These are phyloP conservation scores for Holothuria glaberrima DNA, from an alignment of 35 echinoderm and acorn worm species.

Conservation along the genomic window DNA sequence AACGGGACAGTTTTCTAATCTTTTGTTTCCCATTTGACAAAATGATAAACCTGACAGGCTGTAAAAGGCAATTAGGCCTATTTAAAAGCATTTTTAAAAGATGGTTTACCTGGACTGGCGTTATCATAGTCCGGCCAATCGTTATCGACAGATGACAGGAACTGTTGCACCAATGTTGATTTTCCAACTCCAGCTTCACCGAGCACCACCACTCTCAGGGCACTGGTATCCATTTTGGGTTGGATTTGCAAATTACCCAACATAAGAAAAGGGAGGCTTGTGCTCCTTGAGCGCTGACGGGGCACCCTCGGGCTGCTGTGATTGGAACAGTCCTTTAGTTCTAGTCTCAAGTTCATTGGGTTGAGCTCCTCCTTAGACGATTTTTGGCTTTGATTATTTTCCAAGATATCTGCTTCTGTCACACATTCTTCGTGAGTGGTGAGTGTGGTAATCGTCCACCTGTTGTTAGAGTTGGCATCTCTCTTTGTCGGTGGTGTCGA, in stretches of 20 bases:
- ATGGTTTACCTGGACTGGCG: constrained; percentile 63
- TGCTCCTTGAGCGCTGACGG: constrained; percentile 26
- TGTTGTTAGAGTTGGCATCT: not conserved
- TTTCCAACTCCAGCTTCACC: constrained; percentile 71
- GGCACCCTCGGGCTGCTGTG: constrained; percentile 7
- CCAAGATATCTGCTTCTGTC: constrained; percentile 25
- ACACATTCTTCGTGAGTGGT: constrained; percentile 10
- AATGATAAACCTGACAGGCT: too few species aligned
- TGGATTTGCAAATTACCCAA: constrained; percentile 49
- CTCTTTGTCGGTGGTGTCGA: not conserved
- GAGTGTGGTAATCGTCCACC: constrained; percentile 23
- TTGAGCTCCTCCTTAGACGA: constrained; percentile 13
- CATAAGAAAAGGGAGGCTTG: constrained; percentile 69
- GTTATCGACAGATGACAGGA: constrained; percentile 50
- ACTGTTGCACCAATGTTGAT: constrained; percentile 64
- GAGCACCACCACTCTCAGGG: constrained; percentile 57
- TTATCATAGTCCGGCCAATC: constrained; percentile 72
- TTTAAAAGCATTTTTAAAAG: too few species aligned
- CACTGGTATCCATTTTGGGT: not conserved
- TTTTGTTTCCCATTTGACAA: too few species aligned
- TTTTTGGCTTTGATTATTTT: not conserved
- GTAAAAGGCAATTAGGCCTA: too few species aligned
- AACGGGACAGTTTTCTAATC: too few species aligned
- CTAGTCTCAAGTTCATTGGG: not conserved
- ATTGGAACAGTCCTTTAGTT: not conserved